phyloP scores from a whole-genome alignment of 1,140 invertebrate genomes.

The Trachelipus rathkii region DNA sequence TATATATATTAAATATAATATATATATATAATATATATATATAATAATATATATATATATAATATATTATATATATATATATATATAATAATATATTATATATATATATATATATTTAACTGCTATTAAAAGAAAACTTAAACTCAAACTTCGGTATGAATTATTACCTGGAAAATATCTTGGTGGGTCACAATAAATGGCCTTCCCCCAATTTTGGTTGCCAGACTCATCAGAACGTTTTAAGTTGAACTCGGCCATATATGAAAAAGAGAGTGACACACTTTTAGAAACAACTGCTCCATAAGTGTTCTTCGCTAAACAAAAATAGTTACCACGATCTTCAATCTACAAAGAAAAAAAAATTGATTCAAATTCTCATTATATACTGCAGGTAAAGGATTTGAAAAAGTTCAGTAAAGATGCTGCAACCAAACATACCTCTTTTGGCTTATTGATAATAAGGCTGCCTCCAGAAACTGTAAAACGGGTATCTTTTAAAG shows the following conservation, averaged over 20 bases:
- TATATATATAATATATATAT: too few species aligned
- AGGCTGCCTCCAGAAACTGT: slow-evolving; percentile 86
- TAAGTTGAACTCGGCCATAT: slow-evolving; percentile 84
- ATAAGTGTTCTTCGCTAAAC: slow-evolving; percentile 80
- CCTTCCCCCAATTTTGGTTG: slow-evolving; percentile 88
- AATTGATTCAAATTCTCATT: too few species aligned
- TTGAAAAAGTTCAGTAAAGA: too few species aligned
- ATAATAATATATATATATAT: too few species aligned
- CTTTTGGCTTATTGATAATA: slow-evolving; percentile 81
- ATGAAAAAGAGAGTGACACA: slow-evolving; percentile 82
- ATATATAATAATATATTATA: too few species aligned
- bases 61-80: too few species aligned
- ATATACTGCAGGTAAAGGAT: too few species aligned
- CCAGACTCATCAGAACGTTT: slow-evolving; percentile 76
- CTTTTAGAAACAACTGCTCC: slow-evolving; percentile 84
- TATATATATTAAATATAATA: too few species aligned
- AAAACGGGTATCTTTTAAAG: slow-evolving; percentile 66
- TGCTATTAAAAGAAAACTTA: too few species aligned
- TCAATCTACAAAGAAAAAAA: slow-evolving; percentile 32
- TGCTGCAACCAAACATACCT: slow-evolving; percentile 50
- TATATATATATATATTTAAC: too few species aligned
- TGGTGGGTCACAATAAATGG: slow-evolving; percentile 87
- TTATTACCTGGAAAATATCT: slow-evolving; percentile 68
- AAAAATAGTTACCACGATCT: slow-evolving; percentile 86
- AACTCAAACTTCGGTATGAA: too few species aligned